These are phyloP conservation scores for Prietella phreatophila DNA, from an alignment of 2,113 vertebrate genomes.

Conservation along the genomic window DNA sequence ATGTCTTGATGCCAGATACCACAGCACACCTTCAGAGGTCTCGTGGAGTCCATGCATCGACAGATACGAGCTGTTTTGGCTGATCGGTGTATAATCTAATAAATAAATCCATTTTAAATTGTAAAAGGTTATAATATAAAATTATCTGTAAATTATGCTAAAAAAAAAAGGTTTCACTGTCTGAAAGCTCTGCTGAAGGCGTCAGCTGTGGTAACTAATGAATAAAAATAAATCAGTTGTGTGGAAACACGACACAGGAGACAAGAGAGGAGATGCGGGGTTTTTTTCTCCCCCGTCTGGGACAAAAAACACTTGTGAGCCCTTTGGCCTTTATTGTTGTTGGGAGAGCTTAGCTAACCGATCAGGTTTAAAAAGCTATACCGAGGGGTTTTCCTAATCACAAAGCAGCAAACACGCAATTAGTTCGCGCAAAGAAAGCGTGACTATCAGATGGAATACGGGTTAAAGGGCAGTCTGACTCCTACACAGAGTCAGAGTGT, in stretches of 20 bases:
- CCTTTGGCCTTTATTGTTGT: background rate
- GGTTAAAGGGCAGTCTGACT: conserved; percentile 39
- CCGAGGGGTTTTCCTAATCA: background rate
- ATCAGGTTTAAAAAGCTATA: background rate
- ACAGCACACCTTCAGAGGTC: too few relatives aligned
- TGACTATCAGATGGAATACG: conserved; percentile 33
- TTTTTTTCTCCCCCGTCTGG: background rate
- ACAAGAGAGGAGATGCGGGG: background rate
- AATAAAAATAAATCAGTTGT: conserved; percentile 36
- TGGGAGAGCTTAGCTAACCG: background rate
- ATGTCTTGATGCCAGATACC: too few relatives aligned
- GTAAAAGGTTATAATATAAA: background rate
- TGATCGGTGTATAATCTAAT: background rate
- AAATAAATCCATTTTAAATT: background rate
- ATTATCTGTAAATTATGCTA: background rate
- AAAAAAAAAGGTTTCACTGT: background rate
- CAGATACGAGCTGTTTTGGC: too few relatives aligned
- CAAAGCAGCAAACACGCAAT: conserved; percentile 2
- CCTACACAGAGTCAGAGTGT: background rate
- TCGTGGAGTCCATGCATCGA: too few relatives aligned
- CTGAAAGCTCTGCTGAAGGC: background rate
- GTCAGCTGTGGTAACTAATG: conserved; percentile 1
- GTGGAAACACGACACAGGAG: conserved; percentile 43
- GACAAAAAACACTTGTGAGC: background rate
- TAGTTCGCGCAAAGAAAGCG: conserved; percentile 9